phyloP scores from a whole-genome alignment of 1,140 invertebrate genomes.

The Apis florea region DNA sequence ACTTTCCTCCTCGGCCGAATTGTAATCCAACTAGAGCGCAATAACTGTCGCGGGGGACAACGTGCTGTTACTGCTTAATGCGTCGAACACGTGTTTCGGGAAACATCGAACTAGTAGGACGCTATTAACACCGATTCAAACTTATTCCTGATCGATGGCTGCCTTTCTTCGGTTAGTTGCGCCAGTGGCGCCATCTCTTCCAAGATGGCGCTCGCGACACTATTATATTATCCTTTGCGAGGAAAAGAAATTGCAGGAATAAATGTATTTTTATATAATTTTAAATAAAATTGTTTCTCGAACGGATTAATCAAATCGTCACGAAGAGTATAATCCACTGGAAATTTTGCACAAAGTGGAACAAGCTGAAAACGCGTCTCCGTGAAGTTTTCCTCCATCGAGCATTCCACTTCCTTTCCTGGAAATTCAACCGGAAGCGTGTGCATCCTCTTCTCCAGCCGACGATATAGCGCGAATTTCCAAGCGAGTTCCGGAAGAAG shows the following conservation, averaged over 20 bases:
- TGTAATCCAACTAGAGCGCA: slow-evolving; percentile 13
- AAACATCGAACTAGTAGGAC: slow-evolving; percentile 10
- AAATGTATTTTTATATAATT: too few relatives aligned
- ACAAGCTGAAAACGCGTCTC: background rate
- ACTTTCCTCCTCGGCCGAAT: slow-evolving; percentile 47
- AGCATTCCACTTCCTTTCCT: slow-evolving; percentile 16
- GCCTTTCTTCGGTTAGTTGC: too few relatives aligned
- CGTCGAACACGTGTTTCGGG: slow-evolving; percentile 33
- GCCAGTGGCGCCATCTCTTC: too few relatives aligned
- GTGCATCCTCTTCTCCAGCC: background rate
- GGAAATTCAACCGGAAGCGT: slow-evolving; percentile 32
- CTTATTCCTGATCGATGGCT: background rate
- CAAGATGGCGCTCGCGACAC: too few relatives aligned
- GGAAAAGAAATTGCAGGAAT: too few relatives aligned
- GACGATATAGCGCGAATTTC: slow-evolving; percentile 15
- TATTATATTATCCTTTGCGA: too few relatives aligned
- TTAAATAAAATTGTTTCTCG: too few relatives aligned
- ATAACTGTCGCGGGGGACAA: slow-evolving; percentile 30
- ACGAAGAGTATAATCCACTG: too few relatives aligned
- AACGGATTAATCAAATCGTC: too few relatives aligned
- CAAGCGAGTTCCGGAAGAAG: slow-evolving; percentile 6
- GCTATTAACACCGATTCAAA: slow-evolving; percentile 20
- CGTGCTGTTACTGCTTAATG: slow-evolving; percentile 43
- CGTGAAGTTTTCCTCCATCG: slow-evolving; percentile 26
- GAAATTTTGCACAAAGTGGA: too few relatives aligned